Percentiles rank a stretch among this genome's conserved stretches.
These are phyloP conservation scores for Siniperca chuatsi DNA, from an alignment of 2,113 vertebrate genomes.

Conservation along the genomic window DNA sequence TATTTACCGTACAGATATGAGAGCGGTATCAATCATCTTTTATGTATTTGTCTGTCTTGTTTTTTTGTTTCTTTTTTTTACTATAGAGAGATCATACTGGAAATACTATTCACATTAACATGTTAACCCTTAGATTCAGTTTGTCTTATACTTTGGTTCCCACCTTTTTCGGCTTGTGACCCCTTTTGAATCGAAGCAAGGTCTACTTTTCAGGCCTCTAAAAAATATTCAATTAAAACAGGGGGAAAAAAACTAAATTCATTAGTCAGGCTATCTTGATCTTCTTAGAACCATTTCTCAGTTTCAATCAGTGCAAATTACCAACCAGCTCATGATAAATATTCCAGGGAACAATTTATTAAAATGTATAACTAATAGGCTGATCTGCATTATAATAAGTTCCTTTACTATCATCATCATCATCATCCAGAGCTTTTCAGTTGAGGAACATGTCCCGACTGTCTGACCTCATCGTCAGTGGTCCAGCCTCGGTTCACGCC, in stretches of 20 bases:
- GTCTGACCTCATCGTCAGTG: conserved; percentile 60
- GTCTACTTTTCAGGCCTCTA: background rate
- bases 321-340: background rate
- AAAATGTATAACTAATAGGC: background rate
- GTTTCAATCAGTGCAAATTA: background rate
- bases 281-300: background rate
- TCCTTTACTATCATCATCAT: background rate
- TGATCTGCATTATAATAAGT: background rate
- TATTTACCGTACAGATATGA: background rate
- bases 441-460: conserved; percentile 41
- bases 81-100: background rate
- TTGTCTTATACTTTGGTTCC: background rate
- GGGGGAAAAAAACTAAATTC: background rate
- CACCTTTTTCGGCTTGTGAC: background rate
- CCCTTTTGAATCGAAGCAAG: background rate
- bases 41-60: too few species aligned
- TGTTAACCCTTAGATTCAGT: background rate
- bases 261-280: background rate
- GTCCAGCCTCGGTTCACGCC: conserved; percentile 47
- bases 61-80: too few species aligned
- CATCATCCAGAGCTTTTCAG: conserved; percentile 26
- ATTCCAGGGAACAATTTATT: background rate
- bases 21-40: too few species aligned
- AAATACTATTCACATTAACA: background rate
- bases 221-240: background rate